A percentile compares a stretch with the other conserved stretches of the same genome.
phyloP scores from a whole-genome alignment of 2,888 invertebrate species.

The Lochmaea capreae region DNA sequence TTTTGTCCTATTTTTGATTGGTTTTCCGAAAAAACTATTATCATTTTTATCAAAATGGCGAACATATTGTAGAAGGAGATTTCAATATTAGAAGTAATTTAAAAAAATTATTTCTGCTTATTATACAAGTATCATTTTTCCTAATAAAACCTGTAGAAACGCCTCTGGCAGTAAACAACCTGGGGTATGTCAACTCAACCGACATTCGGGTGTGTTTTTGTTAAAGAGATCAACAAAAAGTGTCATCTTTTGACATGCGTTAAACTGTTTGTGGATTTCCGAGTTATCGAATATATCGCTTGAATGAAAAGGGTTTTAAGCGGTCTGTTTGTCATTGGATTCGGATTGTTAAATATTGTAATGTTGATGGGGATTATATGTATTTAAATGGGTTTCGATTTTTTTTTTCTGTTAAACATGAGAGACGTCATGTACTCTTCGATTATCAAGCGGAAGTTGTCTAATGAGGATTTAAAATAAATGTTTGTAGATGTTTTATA shows the following conservation, averaged over 20 bases:
- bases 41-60: too few relatives aligned
- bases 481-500: too few relatives aligned
- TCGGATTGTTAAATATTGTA: constrained; percentile 8
- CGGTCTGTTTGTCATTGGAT: constrained; percentile 16
- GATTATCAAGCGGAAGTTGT: not conserved
- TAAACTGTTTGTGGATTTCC: constrained; percentile 59
- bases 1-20: too few relatives aligned
- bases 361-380: constrained; percentile 10
- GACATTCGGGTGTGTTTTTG: constrained; percentile 47
- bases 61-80: too few relatives aligned
- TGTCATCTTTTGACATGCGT: constrained; percentile 62
- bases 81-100: too few relatives aligned
- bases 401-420: constrained; percentile 1
- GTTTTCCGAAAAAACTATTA: too few relatives aligned
- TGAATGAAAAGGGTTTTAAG: constrained; percentile 51
- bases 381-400: not conserved
- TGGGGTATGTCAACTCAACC: constrained; percentile 36
- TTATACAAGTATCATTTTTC: too few relatives aligned
- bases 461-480: too few relatives aligned
- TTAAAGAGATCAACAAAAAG: constrained; percentile 52
- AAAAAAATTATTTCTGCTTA: too few relatives aligned
- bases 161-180: constrained; percentile 24
- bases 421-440: not conserved
- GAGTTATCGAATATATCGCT: constrained; percentile 48
- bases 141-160: not conserved